Evolutionary conservation across 2,888 invertebrate genomes (phyloP), one percentile per base, ranked within the genome.

Genomic region (Ormia ochracea): DNA sequence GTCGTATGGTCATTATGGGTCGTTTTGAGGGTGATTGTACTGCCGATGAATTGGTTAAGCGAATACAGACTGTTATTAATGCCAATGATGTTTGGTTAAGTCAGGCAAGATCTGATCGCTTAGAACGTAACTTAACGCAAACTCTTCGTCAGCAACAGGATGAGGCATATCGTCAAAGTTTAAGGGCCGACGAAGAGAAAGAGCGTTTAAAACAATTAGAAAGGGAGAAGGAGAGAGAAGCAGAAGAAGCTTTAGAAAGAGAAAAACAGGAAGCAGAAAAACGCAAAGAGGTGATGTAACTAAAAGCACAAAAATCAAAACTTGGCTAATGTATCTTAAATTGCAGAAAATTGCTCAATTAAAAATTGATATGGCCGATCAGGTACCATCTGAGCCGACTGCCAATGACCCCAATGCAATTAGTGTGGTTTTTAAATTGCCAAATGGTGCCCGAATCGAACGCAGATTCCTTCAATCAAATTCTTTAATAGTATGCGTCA

Each of bases 111-210:
- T 94, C 96, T 77, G 97, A 98, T 84, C 88, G 96, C 81, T 92
- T 96, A 84, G 96, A 96, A 87, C 92, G 96, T 19, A 96, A 94
- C 85, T 92, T 96, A 82, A 97, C 95, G 76, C 96, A 96, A 84
- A 94, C 95, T 0, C 90, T 98, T 59, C 92, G 98, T 33, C 94
- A 94, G 63, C 94, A 98, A 82, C 98, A 99, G 88, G 98, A 99
- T 89, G 95, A 95, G 88, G 98, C 98, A 0, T 99, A 98, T 88
- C 92, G 95, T 87, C 96, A 96, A 89, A 98, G 98, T 4, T 90
- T 98, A 43, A 92, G 94, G 43, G 97, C 96, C 0, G 98, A 99
- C 90, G 97, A 98, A 89, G 97, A 98, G 89, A 98, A 98, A 90
- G 98, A 98, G 88, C 92, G 95, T 0, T 91, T 91, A 58, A 92